Conservation (phyloP, 2,113 vertebrate species). For the Anhinga anhinga region DNA sequence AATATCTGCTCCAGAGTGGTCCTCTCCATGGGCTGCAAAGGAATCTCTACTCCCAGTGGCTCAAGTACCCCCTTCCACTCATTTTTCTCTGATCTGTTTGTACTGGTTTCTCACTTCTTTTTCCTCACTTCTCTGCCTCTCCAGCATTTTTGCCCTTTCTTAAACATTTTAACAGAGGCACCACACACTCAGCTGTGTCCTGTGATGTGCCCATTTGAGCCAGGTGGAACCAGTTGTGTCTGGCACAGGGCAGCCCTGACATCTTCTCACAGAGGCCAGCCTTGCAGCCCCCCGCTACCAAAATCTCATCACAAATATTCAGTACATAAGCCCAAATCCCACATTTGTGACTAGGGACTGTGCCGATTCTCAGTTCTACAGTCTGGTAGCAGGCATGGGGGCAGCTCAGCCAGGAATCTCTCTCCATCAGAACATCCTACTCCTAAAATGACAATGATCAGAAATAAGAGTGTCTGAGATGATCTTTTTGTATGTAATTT, state of each 20-base stretch:
- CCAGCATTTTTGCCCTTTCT: not conserved
- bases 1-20: not conserved
- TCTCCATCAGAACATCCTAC: not conserved
- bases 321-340: not conserved
- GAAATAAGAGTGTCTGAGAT: not conserved
- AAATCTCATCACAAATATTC: not conserved
- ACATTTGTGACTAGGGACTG: not conserved
- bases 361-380: not conserved
- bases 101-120: not conserved
- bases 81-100: not conserved
- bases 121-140: not conserved
- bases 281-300: not conserved
- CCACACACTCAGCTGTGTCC: not conserved
- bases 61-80: rapidly evolving
- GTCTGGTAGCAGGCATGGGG: not conserved
- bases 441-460: not conserved
- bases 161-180: not conserved
- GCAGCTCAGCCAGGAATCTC: not conserved
- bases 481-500: not conserved
- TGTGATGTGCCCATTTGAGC: not conserved
- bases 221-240: not conserved
- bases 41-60: not conserved
- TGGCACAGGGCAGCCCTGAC: not conserved
- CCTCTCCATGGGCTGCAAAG: not conserved
- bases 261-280: not conserved